Evolutionary conservation across 2,113 vertebrate species (phyloP), one percentile per base, ranked within the genome.

Genomic region (Daphoenositta chrysoptera): DNA sequence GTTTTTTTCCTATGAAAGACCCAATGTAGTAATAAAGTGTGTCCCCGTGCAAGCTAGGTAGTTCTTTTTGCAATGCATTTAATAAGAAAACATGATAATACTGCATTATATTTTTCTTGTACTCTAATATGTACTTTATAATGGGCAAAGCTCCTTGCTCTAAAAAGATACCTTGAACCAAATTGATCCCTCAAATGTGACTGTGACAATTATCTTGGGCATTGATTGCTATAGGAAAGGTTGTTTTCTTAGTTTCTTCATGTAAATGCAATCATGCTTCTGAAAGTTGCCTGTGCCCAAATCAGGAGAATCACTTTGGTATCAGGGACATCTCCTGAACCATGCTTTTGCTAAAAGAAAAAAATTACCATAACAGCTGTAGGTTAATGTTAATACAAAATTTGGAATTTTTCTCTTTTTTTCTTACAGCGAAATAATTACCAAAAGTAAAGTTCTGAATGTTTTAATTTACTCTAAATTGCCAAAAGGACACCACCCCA

Each of bases 321-420:
- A 39, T 54, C n/a, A 60, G 27, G 42, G 24, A 64, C 9, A 39
- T 44, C 22, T 73, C 17, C 27, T 54, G 37, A 54, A 31, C 15
- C 11, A 28, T 10, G 5, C 2, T 83, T 89, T 83, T 58, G 13
- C 3, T 68, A 23, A 70, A 73, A 91, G 4, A 58, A 78, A 50
- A 69, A 70, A 44, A 30, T 1, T 13, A 22, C 6, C 1, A 2
- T 37, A 64, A 48, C 2, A 24, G 1, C 6, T 39, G 18, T 63
- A 20, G 3, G 30, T 69, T 87, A 75, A 42, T n/a, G 10, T 35
- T 42, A 57, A 2, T n/a, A 60, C 23, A 58, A 40, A 63, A 87
- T 11, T 7, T 15, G 5, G 11, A 13, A 2, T 78, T 58, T 12
- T 33, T 73, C 3, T 60, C 5, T 37, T 37, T 65, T 56, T 37